Evolutionary conservation across 2,888 invertebrate species (phyloP).

Genomic region (Cheilosia variabilis): DNA sequence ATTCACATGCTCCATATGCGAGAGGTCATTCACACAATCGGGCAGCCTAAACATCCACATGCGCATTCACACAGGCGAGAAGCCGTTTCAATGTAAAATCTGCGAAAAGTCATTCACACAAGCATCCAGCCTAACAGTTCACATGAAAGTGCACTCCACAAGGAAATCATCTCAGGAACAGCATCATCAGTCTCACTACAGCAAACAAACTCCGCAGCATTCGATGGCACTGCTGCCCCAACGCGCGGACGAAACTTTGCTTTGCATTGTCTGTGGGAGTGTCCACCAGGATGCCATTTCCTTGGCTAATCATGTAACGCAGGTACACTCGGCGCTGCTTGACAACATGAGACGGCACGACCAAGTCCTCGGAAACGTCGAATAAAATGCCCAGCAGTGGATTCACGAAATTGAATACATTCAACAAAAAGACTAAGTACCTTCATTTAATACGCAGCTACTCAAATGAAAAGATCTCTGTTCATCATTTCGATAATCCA

Average conservation of each 20-base stretch:
- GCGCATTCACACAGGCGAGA: slow-evolving; percentile 83
- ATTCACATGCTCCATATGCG: slow-evolving; percentile 83
- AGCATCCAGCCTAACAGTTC: slow-evolving; percentile 83
- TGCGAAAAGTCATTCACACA: slow-evolving; percentile 83
- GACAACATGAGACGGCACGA: slow-evolving; percentile 78
- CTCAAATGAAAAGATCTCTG: slow-evolving; percentile 30
- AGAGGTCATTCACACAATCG: slow-evolving; percentile 83
- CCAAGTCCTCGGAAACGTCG: slow-evolving; percentile 18
- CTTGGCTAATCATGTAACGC: slow-evolving; percentile 81
- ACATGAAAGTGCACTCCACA: slow-evolving; percentile 83
- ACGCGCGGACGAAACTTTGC: slow-evolving; percentile 77
- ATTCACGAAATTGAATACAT: slow-evolving; percentile 24
- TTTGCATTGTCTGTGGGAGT: slow-evolving; percentile 82
- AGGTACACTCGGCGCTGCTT: slow-evolving; percentile 80
- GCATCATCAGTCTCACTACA: slow-evolving; percentile 81
- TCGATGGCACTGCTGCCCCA: slow-evolving; percentile 24
- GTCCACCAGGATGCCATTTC: slow-evolving; percentile 81
- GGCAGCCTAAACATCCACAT: slow-evolving; percentile 83
- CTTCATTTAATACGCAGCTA: background rate
- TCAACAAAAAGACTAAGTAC: background rate
- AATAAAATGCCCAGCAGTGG: slow-evolving; percentile 33
- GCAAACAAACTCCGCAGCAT: slow-evolving; percentile 78
- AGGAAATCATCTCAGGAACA: slow-evolving; percentile 79
- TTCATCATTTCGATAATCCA: slow-evolving; percentile 12
- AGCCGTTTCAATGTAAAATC: slow-evolving; percentile 83